Base-by-base conservation (phyloP, 2,797 vertebrate species). In the Brotula barbata region DNA sequence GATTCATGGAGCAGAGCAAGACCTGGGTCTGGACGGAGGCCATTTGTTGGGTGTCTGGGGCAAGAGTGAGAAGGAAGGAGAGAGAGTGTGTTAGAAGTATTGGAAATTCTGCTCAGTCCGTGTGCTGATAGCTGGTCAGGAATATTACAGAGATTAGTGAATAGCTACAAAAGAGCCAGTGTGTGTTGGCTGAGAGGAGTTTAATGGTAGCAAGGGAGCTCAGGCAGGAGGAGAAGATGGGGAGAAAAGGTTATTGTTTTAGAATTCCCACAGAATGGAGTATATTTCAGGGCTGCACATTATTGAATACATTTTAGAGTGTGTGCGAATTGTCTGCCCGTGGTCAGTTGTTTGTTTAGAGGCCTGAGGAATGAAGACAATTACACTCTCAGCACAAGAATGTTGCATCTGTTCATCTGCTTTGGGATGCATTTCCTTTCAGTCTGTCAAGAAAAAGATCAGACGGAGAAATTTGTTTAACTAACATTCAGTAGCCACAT, bases 41-140 rank as follows among this genome's bases (percentile, higher is more conserved):
- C 89, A 90, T 90, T 91, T 91, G 85, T 88, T 85, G 70, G 65
- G 73, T 81, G 81, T 91, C 82, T 84, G 83, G 77, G 71, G 70
- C 67, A 73, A 75, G 84, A 59, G 88, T 85, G 75, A 73, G 70
- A 69, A 46, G 40, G 55, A 68, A 66, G 63, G 56, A 42, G 52
- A 28, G 25, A 28, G 25, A 28, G 25, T 4, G 8, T 28, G 25
- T 28, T 53, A 49, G 60, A 59, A 72, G 46, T 68, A 52, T 53
- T 76, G 69, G 76, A 77, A 74, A 64, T 67, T 77, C 54, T 48
- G 63, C 45, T 70, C 53, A 53, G 61, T 76, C 39, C 13, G 23
- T 67, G 58, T 68, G 59, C 25, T 19, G 3, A 41, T 36, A 49
- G 48, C 25, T 40, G 59, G 20, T 46, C 21, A 12, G 34, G 49